Evolutionary conservation across 2,113 vertebrate species (phyloP).

Genomic region (Brachirus orientalis): DNA sequence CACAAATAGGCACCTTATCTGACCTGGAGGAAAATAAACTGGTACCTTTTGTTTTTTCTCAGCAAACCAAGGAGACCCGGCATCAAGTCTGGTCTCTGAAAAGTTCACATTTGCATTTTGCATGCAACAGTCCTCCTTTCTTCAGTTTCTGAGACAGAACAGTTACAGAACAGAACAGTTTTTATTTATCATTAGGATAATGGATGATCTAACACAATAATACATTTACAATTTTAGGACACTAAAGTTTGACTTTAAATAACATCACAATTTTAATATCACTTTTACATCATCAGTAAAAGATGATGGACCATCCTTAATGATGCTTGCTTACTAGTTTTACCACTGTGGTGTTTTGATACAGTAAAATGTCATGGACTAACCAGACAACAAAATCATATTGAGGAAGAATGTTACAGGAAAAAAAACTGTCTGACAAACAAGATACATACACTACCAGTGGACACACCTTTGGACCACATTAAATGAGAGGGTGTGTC

Average conservation of each 20-base stretch:
- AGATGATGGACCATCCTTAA: background rate
- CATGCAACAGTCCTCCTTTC: slow-evolving; percentile 28
- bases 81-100: slow-evolving; percentile 57
- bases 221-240: no score
- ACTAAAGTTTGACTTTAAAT: no score
- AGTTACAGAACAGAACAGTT: no score
- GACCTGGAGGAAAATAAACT: slow-evolving; percentile 43
- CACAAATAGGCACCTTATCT: slow-evolving; percentile 63
- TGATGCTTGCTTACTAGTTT: background rate
- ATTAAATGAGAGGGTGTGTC: no score
- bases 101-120: slow-evolving; percentile 82
- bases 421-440: no score
- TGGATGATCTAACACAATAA: no score
- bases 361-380: background rate
- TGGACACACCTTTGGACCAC: no score
- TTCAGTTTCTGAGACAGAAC: slow-evolving; percentile 2
- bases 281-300: no score
- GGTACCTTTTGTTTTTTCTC: slow-evolving; percentile 50
- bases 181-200: no score
- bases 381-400: background rate
- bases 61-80: slow-evolving; percentile 52
- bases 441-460: no score
- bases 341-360: background rate
- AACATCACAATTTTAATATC: no score
- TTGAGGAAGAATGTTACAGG: no score